These are phyloP conservation scores for Drosophila willistoni DNA, from an alignment of 1,140 invertebrate species.

Conservation along the genomic window DNA sequence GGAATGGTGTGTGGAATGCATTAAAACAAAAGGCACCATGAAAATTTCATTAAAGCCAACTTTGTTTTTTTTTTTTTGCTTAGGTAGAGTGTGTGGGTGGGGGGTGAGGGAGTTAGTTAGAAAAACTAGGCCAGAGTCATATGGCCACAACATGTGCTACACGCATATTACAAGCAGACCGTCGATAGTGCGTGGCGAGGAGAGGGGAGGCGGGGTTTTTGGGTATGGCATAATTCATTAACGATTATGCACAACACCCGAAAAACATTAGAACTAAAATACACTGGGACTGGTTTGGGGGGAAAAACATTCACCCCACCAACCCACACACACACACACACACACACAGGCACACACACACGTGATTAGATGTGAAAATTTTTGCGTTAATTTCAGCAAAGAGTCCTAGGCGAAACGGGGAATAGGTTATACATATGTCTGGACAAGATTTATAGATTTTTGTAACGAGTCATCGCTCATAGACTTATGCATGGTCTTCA, in stretches of 20 bases:
- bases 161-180: slow-evolving; percentile 44
- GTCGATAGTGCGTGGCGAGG: not conserved
- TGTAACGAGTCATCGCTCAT: slow-evolving; percentile 65
- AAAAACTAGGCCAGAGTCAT: slow-evolving; percentile 58
- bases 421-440: slow-evolving; percentile 28
- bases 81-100: not conserved
- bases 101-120: slow-evolving; percentile 3
- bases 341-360: slow-evolving; percentile 10
- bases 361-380: slow-evolving; percentile 57
- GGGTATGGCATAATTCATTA: slow-evolving; percentile 70
- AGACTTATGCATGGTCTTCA: slow-evolving; percentile 40
- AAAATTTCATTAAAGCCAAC: slow-evolving; percentile 69
- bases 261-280: slow-evolving; percentile 42
- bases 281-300: not conserved
- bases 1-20: slow-evolving; percentile 59
- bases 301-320: slow-evolving; percentile 5
- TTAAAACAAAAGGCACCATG: slow-evolving; percentile 70
- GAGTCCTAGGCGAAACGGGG: slow-evolving; percentile 1
- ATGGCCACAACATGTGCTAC: slow-evolving; percentile 71
- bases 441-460: slow-evolving; percentile 74
- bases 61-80: not conserved
- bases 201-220: not conserved
- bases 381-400: slow-evolving; percentile 64
- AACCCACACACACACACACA: not conserved
- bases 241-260: slow-evolving; percentile 75